A percentile compares a stretch with the other conserved stretches of the same genome.
Evolutionary conservation across 2,113 vertebrate species (phyloP).

Genomic region (Lonchura striata): DNA sequence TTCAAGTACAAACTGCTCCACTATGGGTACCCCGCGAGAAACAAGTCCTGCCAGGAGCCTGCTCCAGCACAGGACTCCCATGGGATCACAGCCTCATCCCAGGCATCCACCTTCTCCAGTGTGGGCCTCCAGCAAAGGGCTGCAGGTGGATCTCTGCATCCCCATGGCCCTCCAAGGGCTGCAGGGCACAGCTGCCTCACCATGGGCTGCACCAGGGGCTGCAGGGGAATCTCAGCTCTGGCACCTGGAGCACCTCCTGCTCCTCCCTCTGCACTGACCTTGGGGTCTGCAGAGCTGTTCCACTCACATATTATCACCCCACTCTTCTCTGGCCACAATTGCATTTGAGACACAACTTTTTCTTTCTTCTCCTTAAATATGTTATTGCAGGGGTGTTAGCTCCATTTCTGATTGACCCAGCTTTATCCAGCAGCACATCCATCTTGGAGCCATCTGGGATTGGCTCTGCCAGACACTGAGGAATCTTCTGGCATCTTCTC

Average conservation of each 20-base stretch:
- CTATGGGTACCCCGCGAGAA: not conserved
- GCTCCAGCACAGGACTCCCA: not conserved
- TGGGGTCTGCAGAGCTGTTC: not conserved
- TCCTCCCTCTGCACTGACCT: not conserved
- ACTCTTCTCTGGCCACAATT: not conserved
- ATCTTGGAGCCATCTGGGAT: not conserved
- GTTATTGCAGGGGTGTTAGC: not conserved
- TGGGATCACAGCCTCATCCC: fast-evolving
- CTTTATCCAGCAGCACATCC: fast-evolving
- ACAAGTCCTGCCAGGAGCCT: not conserved
- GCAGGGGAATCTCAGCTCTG: not conserved
- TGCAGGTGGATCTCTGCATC: not conserved
- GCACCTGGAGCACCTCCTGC: not conserved
- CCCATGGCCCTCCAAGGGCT: fast-evolving
- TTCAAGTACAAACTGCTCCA: not conserved
- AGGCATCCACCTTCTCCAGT: not conserved
- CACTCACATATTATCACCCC: not conserved
- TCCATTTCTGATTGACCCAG: not conserved
- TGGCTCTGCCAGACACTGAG: not conserved
- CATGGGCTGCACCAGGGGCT: not conserved
- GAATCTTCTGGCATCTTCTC: not conserved
- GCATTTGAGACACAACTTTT: not conserved
- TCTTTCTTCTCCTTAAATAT: not conserved
- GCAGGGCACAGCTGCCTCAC: not conserved
- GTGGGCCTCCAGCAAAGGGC: fast-evolving